Evolutionary conservation across 2,113 vertebrate genomes (phyloP).

Genomic region (Datnioides undecimradiatus): DNA sequence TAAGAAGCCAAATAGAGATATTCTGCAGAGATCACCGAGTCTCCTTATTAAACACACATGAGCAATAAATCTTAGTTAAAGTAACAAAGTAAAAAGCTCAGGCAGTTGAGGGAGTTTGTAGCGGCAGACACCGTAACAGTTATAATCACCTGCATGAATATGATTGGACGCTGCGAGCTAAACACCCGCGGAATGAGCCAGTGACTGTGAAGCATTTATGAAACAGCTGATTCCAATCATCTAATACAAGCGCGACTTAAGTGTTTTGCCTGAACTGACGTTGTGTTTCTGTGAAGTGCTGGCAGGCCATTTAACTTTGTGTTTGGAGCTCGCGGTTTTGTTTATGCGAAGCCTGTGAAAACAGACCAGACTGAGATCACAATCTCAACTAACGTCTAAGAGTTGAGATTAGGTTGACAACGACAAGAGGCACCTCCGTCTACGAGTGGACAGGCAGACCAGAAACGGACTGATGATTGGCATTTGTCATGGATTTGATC

Average conservation of each 20-base stretch:
- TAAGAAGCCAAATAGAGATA: not conserved
- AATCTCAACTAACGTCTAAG: constrained; percentile 24
- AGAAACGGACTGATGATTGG: constrained; percentile 64
- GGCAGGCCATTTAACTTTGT: not conserved
- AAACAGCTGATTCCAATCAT: constrained; percentile 8
- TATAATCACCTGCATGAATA: constrained; percentile 2
- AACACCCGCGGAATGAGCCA: not conserved
- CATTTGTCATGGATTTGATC: constrained; percentile 70
- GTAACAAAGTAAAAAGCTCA: not conserved
- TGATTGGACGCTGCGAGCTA: not conserved
- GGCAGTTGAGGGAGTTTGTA: not conserved
- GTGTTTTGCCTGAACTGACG: not conserved
- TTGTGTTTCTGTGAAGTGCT: not conserved
- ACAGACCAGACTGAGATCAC: not conserved
- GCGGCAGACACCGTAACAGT: not conserved
- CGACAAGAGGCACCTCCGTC: constrained; percentile 1
- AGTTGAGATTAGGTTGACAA: constrained; percentile 18
- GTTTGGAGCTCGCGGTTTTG: not conserved
- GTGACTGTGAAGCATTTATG: constrained; percentile 9
- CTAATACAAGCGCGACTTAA: not conserved
- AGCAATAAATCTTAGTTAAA: not conserved
- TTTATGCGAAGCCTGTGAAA: not conserved
- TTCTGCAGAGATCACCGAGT: not conserved
- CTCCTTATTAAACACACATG: not conserved
- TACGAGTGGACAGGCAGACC: constrained; percentile 43